Evolutionary conservation across 1,140 invertebrate genomes (phyloP), one percentile per base, ranked within the genome.

Genomic region (Octopus bimaculoides): DNA sequence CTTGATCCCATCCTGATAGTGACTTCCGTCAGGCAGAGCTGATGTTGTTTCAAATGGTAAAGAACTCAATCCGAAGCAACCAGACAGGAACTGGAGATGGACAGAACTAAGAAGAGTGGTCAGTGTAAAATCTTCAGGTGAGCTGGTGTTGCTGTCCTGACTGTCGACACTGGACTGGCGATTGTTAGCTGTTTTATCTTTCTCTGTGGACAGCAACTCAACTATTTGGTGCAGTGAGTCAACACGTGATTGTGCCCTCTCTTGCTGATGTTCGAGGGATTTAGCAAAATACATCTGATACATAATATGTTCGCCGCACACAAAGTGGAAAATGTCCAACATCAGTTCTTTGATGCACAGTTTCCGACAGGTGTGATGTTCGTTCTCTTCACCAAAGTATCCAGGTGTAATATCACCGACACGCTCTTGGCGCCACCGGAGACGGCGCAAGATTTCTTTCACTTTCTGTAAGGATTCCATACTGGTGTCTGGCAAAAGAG

Each of bases 81-180:
- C 92, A 78, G 91, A 90, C 54, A 93, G 85, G 4, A 93, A 87
- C 86, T 93, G 92, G 56, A 93, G 90, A 82, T 93, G 91, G 14
- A 92, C 91, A 78, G 90, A 89, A 77, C 85, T 86, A 1, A 91
- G 80, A 77, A 90, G 81, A 52, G 85, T 90, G 54, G 85, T 88
- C 1, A 83, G 82, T 4, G 86, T 81, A 26, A 77, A 77, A 52
- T 75, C 81, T 9, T 82, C 69, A 77, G 80, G 61, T 66, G 79
- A 66, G 52, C 71, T 26, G 9, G 75, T 80, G 74, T 79, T 83
- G 54, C 61, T 78, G 53, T 76, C 82, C 80, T 73, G 78, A 82
- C 52, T 84, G 61, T 61, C 74, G 7, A 71, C 17, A 71, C 66
- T 71, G 8, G 66, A n/a, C 8, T 71, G 66, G 17, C 81, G 78